Percentiles rank a stretch among this genome's conserved stretches.
These are phyloP conservation scores for Brachionus angularis DNA, from an alignment of 1,140 invertebrate genomes.

Conservation along the genomic window DNA sequence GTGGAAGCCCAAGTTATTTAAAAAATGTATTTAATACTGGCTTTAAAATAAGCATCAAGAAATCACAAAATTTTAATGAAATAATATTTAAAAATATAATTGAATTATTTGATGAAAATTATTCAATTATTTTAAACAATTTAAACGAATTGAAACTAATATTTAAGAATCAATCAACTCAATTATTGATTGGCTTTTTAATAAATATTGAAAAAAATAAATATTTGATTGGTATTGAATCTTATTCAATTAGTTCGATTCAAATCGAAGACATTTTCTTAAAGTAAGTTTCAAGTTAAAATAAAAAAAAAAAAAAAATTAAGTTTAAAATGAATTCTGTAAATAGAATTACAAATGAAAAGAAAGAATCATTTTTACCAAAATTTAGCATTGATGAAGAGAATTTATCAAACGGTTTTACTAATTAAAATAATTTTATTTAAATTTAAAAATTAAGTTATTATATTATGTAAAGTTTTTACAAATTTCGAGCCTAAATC, in stretches of 20 bases:
- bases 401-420: background rate
- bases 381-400: no score
- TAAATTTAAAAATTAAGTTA: background rate
- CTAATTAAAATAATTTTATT: background rate
- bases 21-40: constrained; percentile 53
- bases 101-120: constrained; percentile 34
- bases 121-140: background rate
- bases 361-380: no score
- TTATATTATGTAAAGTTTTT: background rate
- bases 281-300: background rate
- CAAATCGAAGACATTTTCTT: constrained; percentile 42
- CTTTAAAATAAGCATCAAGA: constrained; percentile 3
- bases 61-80: constrained; percentile 14
- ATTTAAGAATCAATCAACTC: background rate
- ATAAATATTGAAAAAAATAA: constrained; percentile 17
- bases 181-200: background rate
- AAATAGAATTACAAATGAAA: no score
- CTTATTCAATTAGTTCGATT: constrained; percentile 18
- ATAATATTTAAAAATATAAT: constrained; percentile 35
- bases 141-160: constrained; percentile 5
- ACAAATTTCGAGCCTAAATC: background rate
- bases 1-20: constrained; percentile 66
- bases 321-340: no score
- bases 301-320: no score
- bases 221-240: constrained; percentile 14